Base-by-base conservation (phyloP, 2,113 vertebrate genomes). In the Triplophysa tibetana region DNA sequence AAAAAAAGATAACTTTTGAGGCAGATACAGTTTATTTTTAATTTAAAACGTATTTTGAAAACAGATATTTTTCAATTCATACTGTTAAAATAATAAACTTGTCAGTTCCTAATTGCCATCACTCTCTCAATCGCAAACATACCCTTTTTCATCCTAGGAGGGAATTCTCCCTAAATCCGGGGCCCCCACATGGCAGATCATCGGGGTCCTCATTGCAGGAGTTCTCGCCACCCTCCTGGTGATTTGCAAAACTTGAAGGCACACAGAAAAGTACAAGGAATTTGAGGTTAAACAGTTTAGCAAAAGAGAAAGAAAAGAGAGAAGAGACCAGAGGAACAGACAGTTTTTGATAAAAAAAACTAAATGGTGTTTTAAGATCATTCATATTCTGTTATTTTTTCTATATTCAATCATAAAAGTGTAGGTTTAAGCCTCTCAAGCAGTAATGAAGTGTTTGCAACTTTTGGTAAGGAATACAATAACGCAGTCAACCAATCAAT, bases 111-210 rank as follows among this genome's bases (percentile, higher is more conserved):
- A 29, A 29, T 29, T 29, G 29, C 29, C 3, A 3, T 29, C 29
- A 29, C 43, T 24, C 24, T 26, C 14, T 45, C 50, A 11, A 19
- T 16, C 72, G 69, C 29, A 43, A 45, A 64, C 6, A 38, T 16
- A 52, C 58, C 41, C 48, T 67, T 68, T 60, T 29, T 65, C 85
- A 24, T 64, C 62, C 66, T 48, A 97, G 96, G 96, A 97, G 0
- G 94, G 94, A 4, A 95, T 97, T 14, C 86, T 95, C 5, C 94
- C 95, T 19, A 87, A 96, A 88, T 95, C 96, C 0, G 95, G 96
- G 43, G 96, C 96, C 1, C 96, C 96, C 0, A 96, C 95, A 12
- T 98, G 96, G 96, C 96, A 97, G 86, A 95, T 94, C 0, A 77
- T 96, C 43, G 93, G 91, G 1, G 94, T 97, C 77, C 94, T 98